Evolutionary conservation across 2,113 vertebrate species (phyloP).

Genomic region (Lota lota): DNA sequence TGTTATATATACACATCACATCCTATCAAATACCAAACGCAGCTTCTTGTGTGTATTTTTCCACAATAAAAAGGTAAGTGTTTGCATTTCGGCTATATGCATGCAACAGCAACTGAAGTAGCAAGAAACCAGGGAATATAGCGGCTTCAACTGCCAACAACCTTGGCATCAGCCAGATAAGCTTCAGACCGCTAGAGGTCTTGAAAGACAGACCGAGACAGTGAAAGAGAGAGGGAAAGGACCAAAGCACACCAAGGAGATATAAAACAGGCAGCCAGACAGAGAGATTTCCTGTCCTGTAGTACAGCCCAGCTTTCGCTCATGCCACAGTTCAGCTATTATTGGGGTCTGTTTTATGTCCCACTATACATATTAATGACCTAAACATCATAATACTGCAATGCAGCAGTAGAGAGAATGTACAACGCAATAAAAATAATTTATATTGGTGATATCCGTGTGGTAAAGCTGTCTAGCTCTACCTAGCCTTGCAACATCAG

Average conservation of each 20-base stretch:
- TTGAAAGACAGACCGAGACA: not conserved
- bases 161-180: not conserved
- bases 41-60: too few relatives aligned
- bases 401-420: not conserved
- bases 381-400: not conserved
- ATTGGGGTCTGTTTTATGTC: constrained; percentile 10
- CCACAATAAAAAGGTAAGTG: too few relatives aligned
- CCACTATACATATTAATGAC: constrained; percentile 4
- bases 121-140: too few relatives aligned
- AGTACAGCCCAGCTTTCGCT: not conserved
- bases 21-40: too few relatives aligned
- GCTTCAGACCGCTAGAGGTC: not conserved
- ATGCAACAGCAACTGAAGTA: too few relatives aligned
- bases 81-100: too few relatives aligned
- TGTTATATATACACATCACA: not conserved
- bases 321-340: constrained; percentile 17
- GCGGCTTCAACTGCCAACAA: not conserved
- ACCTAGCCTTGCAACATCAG: too few relatives aligned
- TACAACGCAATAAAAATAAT: not conserved
- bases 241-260: not conserved
- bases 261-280: not conserved
- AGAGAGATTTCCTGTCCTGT: not conserved
- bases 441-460: not conserved
- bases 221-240: not conserved
- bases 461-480: too few relatives aligned